Evolutionary conservation across 2,888 invertebrate genomes (phyloP).

Genomic region (Tortricodes alternella): DNA sequence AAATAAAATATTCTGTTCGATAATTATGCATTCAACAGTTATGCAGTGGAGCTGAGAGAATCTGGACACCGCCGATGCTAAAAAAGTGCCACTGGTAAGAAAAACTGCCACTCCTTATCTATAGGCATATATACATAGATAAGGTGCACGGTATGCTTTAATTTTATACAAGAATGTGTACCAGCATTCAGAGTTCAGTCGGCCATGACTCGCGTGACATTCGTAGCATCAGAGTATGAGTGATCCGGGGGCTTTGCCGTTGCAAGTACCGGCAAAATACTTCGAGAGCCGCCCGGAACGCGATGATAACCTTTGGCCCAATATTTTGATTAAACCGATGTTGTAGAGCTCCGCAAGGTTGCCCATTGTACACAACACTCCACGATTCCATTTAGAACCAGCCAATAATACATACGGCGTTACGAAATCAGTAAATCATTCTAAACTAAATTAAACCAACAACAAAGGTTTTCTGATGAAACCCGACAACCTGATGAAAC

Average conservation of each 20-base stretch:
- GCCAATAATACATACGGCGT: conserved; percentile 54
- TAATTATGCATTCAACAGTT: too few relatives aligned
- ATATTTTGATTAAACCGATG: conserved; percentile 72
- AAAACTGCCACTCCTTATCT: conserved; percentile 10
- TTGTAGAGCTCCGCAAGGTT: conserved; percentile 63
- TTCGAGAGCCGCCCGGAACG: conserved; percentile 38
- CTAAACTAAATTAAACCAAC: conserved; percentile 6
- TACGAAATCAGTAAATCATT: conserved; percentile 54
- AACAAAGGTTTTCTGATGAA: conserved; percentile 7
- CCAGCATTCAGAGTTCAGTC: conserved; percentile 59
- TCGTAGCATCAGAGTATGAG: conserved; percentile 54
- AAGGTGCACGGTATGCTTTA: conserved; percentile 5
- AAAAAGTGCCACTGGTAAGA: not conserved
- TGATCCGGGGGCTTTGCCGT: conserved; percentile 59
- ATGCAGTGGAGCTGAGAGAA: too few relatives aligned
- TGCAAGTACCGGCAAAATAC: conserved; percentile 50
- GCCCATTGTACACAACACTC: conserved; percentile 55
- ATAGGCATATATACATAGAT: not conserved
- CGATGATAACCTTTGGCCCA: conserved; percentile 69
- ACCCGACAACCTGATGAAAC: not conserved
- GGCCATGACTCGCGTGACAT: conserved; percentile 69
- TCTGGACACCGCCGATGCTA: not conserved
- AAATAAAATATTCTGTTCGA: too few relatives aligned
- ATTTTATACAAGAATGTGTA: conserved; percentile 35
- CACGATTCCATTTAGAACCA: conserved; percentile 50